These are phyloP conservation scores for Sula dactylatra DNA, from an alignment of 2,113 vertebrate genomes.

Conservation along the genomic window DNA sequence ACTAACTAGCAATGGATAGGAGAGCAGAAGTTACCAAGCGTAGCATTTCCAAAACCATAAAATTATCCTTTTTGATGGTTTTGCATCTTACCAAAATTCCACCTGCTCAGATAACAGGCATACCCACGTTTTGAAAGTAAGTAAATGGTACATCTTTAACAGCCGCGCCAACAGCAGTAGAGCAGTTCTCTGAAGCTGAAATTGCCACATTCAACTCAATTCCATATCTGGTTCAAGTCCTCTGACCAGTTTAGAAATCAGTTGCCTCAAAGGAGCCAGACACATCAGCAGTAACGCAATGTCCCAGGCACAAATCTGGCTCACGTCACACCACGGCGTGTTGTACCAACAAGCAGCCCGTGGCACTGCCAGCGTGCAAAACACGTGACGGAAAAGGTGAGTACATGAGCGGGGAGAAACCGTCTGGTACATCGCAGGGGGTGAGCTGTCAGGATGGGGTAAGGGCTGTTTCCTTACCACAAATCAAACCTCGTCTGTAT, in stretches of 20 bases:
- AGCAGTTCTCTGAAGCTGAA: neutral
- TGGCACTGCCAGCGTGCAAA: neutral
- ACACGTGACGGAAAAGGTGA: neutral
- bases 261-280: neutral
- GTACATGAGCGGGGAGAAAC: rapidly evolving
- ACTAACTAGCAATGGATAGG: neutral
- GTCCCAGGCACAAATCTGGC: neutral
- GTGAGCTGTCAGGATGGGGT: neutral
- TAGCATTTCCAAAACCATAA: neutral
- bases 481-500: too few species aligned
- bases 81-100: neutral
- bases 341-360: neutral
- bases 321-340: neutral
- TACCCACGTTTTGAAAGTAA: neutral
- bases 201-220: too few species aligned
- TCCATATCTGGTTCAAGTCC: neutral
- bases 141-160: neutral
- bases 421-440: rapidly evolving
- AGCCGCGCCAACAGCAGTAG: neutral
- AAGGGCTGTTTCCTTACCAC: too few species aligned
- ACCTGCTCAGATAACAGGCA: neutral
- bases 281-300: too few species aligned
- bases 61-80: neutral
- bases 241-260: neutral
- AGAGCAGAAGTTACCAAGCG: neutral